Base-by-base conservation (phyloP, 2,113 vertebrate genomes). In the Pollachius pollachius region DNA sequence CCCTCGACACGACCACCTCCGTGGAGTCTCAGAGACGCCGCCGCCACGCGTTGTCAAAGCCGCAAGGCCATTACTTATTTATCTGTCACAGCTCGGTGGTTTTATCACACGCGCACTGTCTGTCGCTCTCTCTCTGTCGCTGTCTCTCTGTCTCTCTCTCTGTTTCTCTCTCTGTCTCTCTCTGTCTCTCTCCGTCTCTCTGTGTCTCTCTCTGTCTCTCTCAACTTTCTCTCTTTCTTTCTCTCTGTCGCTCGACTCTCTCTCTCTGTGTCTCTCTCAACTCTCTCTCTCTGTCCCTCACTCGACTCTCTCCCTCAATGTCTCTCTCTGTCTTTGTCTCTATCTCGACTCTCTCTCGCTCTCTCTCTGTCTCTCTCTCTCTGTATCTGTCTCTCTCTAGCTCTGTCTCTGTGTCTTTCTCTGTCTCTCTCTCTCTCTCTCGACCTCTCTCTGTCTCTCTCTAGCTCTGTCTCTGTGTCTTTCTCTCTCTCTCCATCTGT, bases 31-130 rank as follows among this genome's bases (percentile, higher is more conserved):
- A 21, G 62, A 75, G 83, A 85, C 82, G 69, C 56, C 56, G 65
- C 67, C 65, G 65, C 64, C 72, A 82, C 76, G 54, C 73, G 82
- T 85, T 78, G 84, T 84, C 54, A n/a, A 57, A 64, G 72, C 81
- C 27, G 52, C 30, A 0, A 80, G 90, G 87, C 90, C 85, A 89
- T 86, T 65, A 85, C 88, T 90, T 85, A 79, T 81, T 82, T 84
- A 89, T 91, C 87, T 88, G 89, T 81, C 90, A 89, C 82, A 80
- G 85, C 73, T 83, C 76, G 67, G 69, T 89, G 84, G 84, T 74
- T 82, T 77, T 73, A 67, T 18, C 76, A 69, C 68, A 71, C 37
- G 2, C 37, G 1, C 37, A 8, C 37, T 56, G 15, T 56, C 54
- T 37, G 41, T 58, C 37, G 5, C 37, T 41, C 37, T 11, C 11